These are phyloP conservation scores for Acromyrmex echinatior DNA, from an alignment of 1,140 invertebrate species.

Conservation along the genomic window DNA sequence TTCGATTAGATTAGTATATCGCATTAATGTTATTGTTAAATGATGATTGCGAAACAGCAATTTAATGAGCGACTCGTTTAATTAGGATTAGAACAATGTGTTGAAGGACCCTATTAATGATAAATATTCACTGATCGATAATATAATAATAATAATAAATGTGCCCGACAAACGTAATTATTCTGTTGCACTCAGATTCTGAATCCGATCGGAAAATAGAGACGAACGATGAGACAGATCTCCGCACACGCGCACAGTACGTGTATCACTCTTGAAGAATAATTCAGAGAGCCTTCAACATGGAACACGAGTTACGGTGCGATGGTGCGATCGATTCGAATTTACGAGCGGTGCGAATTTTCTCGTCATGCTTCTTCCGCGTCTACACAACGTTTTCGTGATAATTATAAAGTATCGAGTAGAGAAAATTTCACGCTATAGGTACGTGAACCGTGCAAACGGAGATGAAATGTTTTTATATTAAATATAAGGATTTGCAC, in stretches of 20 bases:
- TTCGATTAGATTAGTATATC: not conserved
- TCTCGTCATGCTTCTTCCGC: not conserved
- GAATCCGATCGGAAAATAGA: slow-evolving; percentile 20
- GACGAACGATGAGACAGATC: not conserved
- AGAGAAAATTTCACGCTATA: not conserved
- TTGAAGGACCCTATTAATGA: not conserved
- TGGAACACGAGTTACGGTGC: slow-evolving; percentile 31
- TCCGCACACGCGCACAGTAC: slow-evolving; percentile 9
- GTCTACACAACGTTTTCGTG: not conserved
- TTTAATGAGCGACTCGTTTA: not conserved
- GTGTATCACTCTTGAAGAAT: slow-evolving; percentile 35
- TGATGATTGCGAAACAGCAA: not conserved
- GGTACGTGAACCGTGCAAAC: not conserved
- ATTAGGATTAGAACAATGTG: not conserved
- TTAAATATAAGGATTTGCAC: slow-evolving; percentile 14
- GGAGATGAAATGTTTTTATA: not conserved
- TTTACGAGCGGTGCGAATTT: slow-evolving; percentile 3
- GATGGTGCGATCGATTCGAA: slow-evolving; percentile 51
- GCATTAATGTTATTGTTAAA: not conserved
- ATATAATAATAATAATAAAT: not conserved
- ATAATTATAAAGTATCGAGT: not conserved
- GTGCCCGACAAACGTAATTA: not conserved
- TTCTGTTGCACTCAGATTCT: slow-evolving; percentile 15
- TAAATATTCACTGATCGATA: not conserved
- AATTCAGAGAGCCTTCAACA: slow-evolving; percentile 56